phyloP scores from a whole-genome alignment of 2,797 vertebrate genomes.

The Xenentodon cancila region DNA sequence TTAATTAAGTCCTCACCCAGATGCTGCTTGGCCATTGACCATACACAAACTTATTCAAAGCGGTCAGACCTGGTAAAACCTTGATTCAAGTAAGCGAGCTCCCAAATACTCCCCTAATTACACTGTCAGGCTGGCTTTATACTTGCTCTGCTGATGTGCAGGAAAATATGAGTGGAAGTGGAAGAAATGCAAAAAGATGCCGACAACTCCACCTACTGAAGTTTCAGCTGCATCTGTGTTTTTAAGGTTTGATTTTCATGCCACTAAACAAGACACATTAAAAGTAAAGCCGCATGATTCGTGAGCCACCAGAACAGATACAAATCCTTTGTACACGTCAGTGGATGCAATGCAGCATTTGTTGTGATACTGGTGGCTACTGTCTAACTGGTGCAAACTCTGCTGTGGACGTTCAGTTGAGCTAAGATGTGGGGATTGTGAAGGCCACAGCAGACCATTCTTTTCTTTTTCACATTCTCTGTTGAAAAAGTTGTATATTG shows the following conservation, averaged over 20 bases:
- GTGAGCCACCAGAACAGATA: background rate
- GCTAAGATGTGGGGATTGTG: background rate
- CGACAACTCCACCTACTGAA: background rate
- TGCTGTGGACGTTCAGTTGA: background rate
- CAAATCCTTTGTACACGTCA: background rate
- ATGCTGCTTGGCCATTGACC: conserved; percentile 7
- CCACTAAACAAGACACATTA: conserved; percentile 2
- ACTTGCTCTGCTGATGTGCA: conserved; percentile 12
- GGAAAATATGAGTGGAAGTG: conserved; percentile 17
- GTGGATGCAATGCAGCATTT: background rate
- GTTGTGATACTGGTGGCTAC: background rate
- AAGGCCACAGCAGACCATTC: background rate
- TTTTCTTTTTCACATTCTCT: background rate
- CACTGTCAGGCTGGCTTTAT: background rate
- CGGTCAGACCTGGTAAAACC: conserved; percentile 5
- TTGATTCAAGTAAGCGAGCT: conserved; percentile 1
- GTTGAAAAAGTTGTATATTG: conserved; percentile 20
- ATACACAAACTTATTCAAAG: conserved; percentile 2
- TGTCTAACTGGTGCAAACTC: background rate
- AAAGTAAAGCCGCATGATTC: background rate
- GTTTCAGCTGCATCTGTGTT: conserved; percentile 1
- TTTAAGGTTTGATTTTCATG: conserved; percentile 1
- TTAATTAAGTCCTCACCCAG: conserved; percentile 11
- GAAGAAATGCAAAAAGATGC: background rate
- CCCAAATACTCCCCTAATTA: conserved; percentile 7